Conservation (phyloP, 2,888 invertebrate genomes). For the Scaptomyza cyrtandrae region DNA sequence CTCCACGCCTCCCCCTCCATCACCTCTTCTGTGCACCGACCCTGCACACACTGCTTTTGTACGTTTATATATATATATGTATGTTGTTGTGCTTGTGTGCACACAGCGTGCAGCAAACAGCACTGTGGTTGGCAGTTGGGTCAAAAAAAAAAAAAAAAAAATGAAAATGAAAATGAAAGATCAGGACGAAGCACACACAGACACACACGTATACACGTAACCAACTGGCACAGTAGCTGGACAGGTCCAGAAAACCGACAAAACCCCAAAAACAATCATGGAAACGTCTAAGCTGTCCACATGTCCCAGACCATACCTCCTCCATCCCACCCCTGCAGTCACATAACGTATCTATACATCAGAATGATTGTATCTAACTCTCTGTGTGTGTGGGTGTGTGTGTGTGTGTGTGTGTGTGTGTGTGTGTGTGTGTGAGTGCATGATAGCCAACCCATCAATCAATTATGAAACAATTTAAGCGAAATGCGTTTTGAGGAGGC, state of each 20-base stretch:
- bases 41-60: too few relatives aligned
- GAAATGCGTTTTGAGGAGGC: conserved; percentile 60
- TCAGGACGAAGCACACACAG: not conserved
- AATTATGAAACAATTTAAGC: conserved; percentile 77
- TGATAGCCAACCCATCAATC: conserved; percentile 62
- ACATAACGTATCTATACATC: conserved; percentile 17
- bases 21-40: too few relatives aligned
- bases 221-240: conserved; percentile 8
- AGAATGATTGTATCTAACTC: conserved; percentile 40
- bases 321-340: not conserved
- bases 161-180: conserved; percentile 1
- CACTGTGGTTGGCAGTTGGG: conserved; percentile 67
- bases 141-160: conserved; percentile 37
- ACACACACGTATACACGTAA: not conserved
- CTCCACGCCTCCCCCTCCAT: not conserved
- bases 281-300: conserved; percentile 45
- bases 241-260: conserved; percentile 1
- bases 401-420: not conserved
- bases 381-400: not conserved
- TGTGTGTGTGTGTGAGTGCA: not conserved
- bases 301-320: not conserved
- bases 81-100: conserved; percentile 38
- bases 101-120: conserved; percentile 29
- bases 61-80: too few relatives aligned
- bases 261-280: conserved; percentile 36